phyloP scores from a whole-genome alignment of 2,113 vertebrate species.

The Tyto alba region DNA sequence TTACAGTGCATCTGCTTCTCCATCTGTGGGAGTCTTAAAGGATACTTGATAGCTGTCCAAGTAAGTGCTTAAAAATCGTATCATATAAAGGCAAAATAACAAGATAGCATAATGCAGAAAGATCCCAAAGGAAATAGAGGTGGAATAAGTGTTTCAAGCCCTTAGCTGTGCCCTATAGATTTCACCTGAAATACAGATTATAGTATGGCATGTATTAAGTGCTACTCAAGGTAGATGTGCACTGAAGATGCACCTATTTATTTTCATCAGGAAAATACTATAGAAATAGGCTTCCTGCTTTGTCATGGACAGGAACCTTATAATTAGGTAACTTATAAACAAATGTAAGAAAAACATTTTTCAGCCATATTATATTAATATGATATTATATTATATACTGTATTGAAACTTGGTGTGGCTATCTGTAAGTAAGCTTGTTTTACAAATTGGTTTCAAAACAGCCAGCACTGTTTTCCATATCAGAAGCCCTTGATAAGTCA shows the following conservation, averaged over 20 bases:
- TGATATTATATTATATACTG: no score
- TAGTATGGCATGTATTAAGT: not conserved
- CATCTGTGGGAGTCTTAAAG: conserved; percentile 30
- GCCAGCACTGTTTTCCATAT: not conserved
- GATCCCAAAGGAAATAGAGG: not conserved
- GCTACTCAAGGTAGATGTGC: not conserved
- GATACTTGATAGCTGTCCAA: conserved; percentile 34
- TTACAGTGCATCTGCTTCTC: conserved; percentile 17
- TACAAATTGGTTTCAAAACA: not conserved
- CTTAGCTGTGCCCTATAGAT: not conserved
- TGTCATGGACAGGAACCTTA: not conserved
- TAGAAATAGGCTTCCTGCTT: not conserved
- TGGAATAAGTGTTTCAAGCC: not conserved
- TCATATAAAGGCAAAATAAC: not conserved
- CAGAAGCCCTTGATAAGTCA: not conserved
- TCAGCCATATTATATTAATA: not conserved
- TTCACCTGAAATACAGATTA: not conserved
- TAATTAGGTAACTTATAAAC: not conserved
- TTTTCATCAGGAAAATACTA: not conserved
- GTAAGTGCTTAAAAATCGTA: not conserved
- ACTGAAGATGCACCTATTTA: not conserved
- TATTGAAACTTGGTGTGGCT: not conserved
- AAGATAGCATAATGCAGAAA: not conserved
- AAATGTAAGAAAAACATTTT: not conserved
- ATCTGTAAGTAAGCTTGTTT: not conserved